phyloP scores from a whole-genome alignment of 2,113 vertebrate genomes.

The Andinoacara biseriatus region DNA sequence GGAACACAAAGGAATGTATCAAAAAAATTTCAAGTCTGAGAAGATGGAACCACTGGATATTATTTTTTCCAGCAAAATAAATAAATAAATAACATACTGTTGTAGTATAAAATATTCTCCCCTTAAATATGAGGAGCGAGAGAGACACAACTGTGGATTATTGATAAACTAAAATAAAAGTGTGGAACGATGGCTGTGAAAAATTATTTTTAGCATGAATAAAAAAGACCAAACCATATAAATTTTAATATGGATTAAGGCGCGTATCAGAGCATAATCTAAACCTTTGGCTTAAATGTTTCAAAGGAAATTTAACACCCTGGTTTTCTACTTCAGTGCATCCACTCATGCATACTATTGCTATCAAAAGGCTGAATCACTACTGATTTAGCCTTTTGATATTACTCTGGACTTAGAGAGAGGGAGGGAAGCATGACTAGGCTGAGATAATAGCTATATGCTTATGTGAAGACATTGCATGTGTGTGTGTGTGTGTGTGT shows the following conservation, averaged over 20 bases:
- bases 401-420: constrained; percentile 23
- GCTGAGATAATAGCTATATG: constrained; percentile 37
- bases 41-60: too few species aligned
- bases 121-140: neutral
- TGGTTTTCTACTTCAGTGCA: neutral
- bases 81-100: neutral
- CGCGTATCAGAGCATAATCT: neutral
- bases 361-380: neutral
- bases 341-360: neutral
- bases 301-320: neutral
- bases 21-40: too few species aligned
- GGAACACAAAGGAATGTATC: too few species aligned
- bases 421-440: constrained; percentile 3
- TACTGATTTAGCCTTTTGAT: constrained; percentile 16
- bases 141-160: neutral
- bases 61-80: too few species aligned
- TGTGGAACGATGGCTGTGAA: neutral
- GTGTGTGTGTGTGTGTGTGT: neutral
- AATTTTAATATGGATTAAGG: neutral
- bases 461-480: constrained; percentile 18
- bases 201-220: neutral
- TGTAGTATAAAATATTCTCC: neutral
- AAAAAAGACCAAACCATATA: neutral
- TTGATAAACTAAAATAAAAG: neutral
- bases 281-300: neutral